Percentiles rank a stretch among this genome's conserved stretches.
phyloP scores from a whole-genome alignment of 1,140 invertebrate species.

The Diorhabda sublineata region DNA sequence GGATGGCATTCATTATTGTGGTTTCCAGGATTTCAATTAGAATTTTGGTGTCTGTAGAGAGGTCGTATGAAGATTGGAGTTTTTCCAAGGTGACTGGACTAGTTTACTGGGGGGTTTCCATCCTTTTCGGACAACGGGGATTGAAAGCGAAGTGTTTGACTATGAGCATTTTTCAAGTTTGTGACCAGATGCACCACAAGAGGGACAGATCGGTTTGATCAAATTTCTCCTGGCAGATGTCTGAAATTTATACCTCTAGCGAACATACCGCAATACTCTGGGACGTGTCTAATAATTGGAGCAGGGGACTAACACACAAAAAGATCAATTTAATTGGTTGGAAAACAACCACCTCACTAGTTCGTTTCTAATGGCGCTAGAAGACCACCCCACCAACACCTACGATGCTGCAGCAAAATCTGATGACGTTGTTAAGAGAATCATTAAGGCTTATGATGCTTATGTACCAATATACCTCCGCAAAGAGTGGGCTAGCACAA shows the following conservation, averaged over 20 bases:
- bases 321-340: not conserved
- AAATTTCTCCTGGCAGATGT: not conserved
- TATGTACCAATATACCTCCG: not conserved
- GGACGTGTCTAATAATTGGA: not conserved
- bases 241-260: slow-evolving; percentile 1
- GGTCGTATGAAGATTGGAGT: no score
- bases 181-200: no score
- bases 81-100: not conserved
- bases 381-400: not conserved
- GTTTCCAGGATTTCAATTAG: no score
- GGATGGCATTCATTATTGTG: no score
- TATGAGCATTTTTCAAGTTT: no score
- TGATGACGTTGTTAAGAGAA: not conserved
- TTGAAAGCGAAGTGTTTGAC: no score
- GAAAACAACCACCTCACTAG: not conserved
- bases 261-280: slow-evolving; percentile 8
- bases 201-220: no score
- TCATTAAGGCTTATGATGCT: not conserved
- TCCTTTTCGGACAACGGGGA: no score
- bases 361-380: slow-evolving; percentile 3
- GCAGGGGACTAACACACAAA: not conserved
- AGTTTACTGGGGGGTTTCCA: not conserved
- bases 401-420: not conserved
- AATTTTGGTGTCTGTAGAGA: no score
- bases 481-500: not conserved